Percentiles rank a stretch among this genome's conserved stretches.
Conservation (phyloP, 1,140 invertebrate genomes). For the Pogonomyrmex barbatus region DNA sequence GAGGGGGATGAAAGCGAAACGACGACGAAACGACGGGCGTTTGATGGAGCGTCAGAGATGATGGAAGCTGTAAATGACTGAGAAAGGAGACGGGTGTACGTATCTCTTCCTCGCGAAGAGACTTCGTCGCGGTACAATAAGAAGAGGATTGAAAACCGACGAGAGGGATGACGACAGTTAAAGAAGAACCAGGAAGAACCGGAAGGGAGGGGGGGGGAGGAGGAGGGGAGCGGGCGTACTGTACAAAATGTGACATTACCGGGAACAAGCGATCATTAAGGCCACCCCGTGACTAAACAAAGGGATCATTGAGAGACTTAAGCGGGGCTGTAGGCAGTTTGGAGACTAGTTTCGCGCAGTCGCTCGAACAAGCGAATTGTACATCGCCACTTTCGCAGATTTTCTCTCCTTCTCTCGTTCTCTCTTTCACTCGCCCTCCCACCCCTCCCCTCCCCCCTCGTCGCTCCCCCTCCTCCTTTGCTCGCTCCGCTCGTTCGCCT, state of each 20-base stretch:
- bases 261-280: slow-evolving; percentile 61
- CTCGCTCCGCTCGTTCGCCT: neutral
- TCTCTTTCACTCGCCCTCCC: neutral
- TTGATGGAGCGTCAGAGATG: slow-evolving; percentile 41
- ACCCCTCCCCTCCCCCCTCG: neutral
- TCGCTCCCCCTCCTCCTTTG: neutral
- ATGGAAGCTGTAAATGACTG: slow-evolving; percentile 36
- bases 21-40: neutral
- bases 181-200: neutral
- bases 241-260: slow-evolving; percentile 61
- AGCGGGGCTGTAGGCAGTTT: slow-evolving; percentile 59
- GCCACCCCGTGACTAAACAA: slow-evolving; percentile 60
- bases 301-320: slow-evolving; percentile 61
- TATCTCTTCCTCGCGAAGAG: slow-evolving; percentile 9
- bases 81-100: slow-evolving; percentile 15
- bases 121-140: slow-evolving; percentile 30
- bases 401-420: neutral
- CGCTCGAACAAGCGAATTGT: slow-evolving; percentile 58
- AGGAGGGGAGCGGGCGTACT: slow-evolving; percentile 10
- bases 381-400: slow-evolving; percentile 60
- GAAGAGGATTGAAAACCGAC: slow-evolving; percentile 1
- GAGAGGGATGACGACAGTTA: slow-evolving; percentile 31
- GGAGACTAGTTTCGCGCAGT: slow-evolving; percentile 56
- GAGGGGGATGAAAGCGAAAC: slow-evolving; percentile 4
- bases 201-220: neutral